Percentiles rank a stretch among this genome's conserved stretches.
These are phyloP conservation scores for Drosophila putrida DNA, from an alignment of 2,888 invertebrate species.

Conservation along the genomic window DNA sequence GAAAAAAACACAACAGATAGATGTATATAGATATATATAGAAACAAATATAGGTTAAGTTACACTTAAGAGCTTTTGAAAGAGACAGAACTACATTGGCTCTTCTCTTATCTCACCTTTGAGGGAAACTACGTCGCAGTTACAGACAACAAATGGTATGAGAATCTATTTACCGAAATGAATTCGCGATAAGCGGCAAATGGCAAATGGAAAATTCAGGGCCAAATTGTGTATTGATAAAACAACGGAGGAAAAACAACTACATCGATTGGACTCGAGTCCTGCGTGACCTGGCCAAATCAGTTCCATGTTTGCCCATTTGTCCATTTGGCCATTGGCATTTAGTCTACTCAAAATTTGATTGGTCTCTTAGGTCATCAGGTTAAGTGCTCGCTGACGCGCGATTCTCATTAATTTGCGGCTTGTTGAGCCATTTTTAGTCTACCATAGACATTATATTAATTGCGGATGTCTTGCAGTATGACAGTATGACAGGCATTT, in stretches of 20 bases:
- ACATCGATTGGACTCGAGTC: slow-evolving; percentile 41
- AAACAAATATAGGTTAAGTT: slow-evolving; percentile 19
- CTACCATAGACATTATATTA: slow-evolving; percentile 17
- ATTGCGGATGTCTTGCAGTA: slow-evolving; percentile 47
- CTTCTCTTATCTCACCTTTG: slow-evolving; percentile 23
- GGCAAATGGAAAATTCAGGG: slow-evolving; percentile 34
- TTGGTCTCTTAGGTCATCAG: slow-evolving; percentile 64
- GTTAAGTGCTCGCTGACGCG: slow-evolving; percentile 62
- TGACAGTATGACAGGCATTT: slow-evolving; percentile 32
- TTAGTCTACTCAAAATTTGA: slow-evolving; percentile 34
- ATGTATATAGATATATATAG: slow-evolving; percentile 7
- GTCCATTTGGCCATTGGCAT: slow-evolving; percentile 32
- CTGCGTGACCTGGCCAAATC: slow-evolving; percentile 72
- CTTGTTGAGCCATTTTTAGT: slow-evolving; percentile 4
- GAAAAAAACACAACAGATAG: slow-evolving; percentile 1
- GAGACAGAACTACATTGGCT: slow-evolving; percentile 12
- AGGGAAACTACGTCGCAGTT: slow-evolving; percentile 37
- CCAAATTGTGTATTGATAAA: slow-evolving; percentile 40
- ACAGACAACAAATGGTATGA: slow-evolving; percentile 1
- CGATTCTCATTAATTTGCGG: slow-evolving; percentile 30
- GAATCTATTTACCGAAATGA: slow-evolving; percentile 57
- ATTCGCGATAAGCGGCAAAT: slow-evolving; percentile 68
- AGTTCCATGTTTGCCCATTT: slow-evolving; percentile 37
- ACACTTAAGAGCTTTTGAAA: slow-evolving; percentile 25
- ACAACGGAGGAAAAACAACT: slow-evolving; percentile 1